These are phyloP conservation scores for Apantesis nais DNA, from an alignment of 2,888 invertebrate genomes.

Conservation along the genomic window DNA sequence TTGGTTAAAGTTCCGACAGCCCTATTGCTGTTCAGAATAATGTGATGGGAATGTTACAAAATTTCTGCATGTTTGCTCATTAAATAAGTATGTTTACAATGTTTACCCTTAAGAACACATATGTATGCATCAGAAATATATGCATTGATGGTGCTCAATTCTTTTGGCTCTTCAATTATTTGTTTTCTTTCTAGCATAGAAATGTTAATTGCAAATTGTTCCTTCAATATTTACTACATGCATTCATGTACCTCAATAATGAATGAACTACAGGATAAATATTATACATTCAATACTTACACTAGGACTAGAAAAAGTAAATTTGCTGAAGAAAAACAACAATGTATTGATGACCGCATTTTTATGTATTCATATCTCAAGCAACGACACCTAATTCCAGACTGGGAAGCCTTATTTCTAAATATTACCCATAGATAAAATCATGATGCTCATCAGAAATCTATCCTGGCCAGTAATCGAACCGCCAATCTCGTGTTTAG, in stretches of 20 bases:
- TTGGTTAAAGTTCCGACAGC: constrained; percentile 56
- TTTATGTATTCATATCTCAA: background rate
- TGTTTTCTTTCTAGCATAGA: constrained; percentile 1
- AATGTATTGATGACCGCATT: background rate
- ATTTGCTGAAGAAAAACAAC: background rate
- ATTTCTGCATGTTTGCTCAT: constrained; percentile 44
- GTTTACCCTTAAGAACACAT: constrained; percentile 29
- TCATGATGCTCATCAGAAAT: background rate
- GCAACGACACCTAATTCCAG: no score
- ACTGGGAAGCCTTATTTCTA: no score
- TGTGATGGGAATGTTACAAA: constrained; percentile 66
- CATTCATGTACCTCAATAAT: background rate
- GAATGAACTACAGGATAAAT: background rate
- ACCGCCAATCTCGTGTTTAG: background rate
- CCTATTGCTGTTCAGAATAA: constrained; percentile 52
- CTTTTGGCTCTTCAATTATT: background rate
- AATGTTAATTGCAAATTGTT: background rate
- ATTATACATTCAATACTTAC: background rate
- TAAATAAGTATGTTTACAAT: constrained; percentile 19
- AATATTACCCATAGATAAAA: background rate
- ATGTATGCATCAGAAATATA: constrained; percentile 26
- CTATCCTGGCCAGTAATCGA: background rate
- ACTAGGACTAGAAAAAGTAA: background rate
- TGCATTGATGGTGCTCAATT: background rate
- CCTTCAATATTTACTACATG: background rate